A percentile compares a stretch with the other conserved stretches of the same genome.
phyloP scores from a whole-genome alignment of 1,140 invertebrate genomes.

The Nixonia krombeini region DNA sequence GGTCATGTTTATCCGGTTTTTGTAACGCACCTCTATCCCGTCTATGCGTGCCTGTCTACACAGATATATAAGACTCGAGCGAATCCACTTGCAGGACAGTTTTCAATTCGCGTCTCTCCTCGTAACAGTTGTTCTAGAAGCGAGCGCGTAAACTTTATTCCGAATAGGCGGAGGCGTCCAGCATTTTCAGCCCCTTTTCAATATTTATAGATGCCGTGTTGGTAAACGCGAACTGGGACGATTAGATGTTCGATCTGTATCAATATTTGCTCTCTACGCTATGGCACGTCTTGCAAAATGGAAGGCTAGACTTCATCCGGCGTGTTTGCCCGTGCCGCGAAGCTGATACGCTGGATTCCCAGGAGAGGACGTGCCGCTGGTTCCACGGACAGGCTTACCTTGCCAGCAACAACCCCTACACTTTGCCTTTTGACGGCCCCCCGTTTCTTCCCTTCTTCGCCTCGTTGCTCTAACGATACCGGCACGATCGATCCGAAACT shows the following conservation, averaged over 20 bases:
- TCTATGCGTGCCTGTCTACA: too few species aligned
- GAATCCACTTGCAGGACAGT: conserved; percentile 7
- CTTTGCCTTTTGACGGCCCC: conserved; percentile 27
- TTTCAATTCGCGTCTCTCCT: conserved; percentile 24
- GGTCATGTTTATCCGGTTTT: too few species aligned
- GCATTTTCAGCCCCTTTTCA: conserved; percentile 8
- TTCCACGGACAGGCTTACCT: conserved; percentile 63
- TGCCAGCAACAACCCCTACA: conserved; percentile 53
- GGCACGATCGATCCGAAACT: conserved; percentile 52
- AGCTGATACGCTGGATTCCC: conserved; percentile 66
- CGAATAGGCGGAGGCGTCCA: neutral
- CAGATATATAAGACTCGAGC: too few species aligned
- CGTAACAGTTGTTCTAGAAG: conserved; percentile 6
- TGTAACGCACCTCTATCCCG: too few species aligned
- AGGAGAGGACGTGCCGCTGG: conserved; percentile 62
- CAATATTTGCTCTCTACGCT: conserved; percentile 31
- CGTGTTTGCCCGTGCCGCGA: conserved; percentile 65
- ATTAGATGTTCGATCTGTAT: conserved; percentile 48
- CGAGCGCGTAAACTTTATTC: neutral
- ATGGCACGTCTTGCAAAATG: conserved; percentile 32
- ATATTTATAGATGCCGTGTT: conserved; percentile 19
- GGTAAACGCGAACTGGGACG: conserved; percentile 16
- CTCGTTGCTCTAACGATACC: conserved; percentile 32
- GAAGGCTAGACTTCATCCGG: conserved; percentile 39
- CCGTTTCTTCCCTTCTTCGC: conserved; percentile 31